Evolutionary conservation across 2,113 vertebrate species (phyloP).

Genomic region (human (Homo sapiens)): DNA sequence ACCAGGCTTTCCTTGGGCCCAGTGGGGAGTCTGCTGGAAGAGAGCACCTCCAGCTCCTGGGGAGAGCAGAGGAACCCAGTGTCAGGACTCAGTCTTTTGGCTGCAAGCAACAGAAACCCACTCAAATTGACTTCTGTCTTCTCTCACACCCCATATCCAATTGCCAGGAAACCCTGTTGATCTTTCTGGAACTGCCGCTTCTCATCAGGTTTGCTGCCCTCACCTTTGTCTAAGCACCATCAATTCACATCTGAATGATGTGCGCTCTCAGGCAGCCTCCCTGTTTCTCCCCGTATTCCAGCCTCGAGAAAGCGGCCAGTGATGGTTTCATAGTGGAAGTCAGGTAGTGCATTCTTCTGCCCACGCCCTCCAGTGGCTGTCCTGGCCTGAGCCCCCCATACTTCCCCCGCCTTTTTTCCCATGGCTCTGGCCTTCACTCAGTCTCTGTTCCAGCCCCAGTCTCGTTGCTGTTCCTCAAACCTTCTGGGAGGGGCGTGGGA

Average conservation of each 20-base stretch:
- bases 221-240: neutral
- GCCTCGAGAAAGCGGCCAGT: neutral
- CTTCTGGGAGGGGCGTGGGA: no score
- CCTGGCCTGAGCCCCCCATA: accelerated
- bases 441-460: neutral
- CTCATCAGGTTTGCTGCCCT: neutral
- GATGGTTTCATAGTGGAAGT: neutral
- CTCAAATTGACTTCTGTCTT: neutral
- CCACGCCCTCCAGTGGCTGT: accelerated
- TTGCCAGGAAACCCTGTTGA: neutral
- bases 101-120: neutral
- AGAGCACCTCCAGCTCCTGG: neutral
- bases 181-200: neutral
- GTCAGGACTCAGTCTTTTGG: neutral
- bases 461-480: neutral
- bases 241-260: neutral
- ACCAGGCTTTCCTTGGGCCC: neutral
- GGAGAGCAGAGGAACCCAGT: neutral
- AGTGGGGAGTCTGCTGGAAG: neutral
- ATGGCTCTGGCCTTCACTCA: neutral
- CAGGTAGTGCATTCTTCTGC: neutral
- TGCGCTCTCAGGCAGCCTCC: neutral
- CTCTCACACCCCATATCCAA: neutral
- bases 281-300: neutral
- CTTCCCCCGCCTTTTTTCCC: neutral